These are phyloP conservation scores for Mythimna lalbum DNA, from an alignment of 2,888 invertebrate species.

Conservation along the genomic window DNA sequence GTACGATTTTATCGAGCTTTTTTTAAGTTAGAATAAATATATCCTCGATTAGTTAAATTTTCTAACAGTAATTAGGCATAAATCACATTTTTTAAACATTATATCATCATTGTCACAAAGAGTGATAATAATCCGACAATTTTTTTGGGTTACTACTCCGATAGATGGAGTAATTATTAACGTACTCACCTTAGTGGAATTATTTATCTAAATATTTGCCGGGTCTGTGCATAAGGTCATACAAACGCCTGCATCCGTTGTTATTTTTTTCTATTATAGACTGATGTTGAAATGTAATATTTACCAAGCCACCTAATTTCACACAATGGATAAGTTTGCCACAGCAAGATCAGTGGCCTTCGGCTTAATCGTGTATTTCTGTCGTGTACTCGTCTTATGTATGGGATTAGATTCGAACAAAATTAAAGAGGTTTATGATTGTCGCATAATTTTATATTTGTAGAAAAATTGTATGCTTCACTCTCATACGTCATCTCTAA, in stretches of 20 bases:
- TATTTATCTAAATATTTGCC: background rate
- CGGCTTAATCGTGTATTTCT: background rate
- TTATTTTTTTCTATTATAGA: background rate
- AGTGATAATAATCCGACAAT: too few relatives aligned
- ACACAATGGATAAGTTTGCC: slow-evolving; percentile 20
- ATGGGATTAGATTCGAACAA: slow-evolving; percentile 13
- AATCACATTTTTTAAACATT: too few relatives aligned
- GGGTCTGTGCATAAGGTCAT: background rate
- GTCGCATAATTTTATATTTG: slow-evolving; percentile 89
- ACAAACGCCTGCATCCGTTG: background rate
- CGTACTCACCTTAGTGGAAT: background rate
- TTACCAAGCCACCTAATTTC: slow-evolving; percentile 5
- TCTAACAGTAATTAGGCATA: too few relatives aligned
- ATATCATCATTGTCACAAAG: too few relatives aligned
- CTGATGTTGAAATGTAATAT: slow-evolving; percentile 1
- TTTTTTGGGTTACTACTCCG: background rate
- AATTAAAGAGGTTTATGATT: slow-evolving; percentile 72
- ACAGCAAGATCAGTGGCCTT: slow-evolving; percentile 2
- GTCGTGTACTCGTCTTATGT: background rate
- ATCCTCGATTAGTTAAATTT: too few relatives aligned
- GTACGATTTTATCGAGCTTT: background rate
- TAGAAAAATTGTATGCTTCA: slow-evolving; percentile 89
- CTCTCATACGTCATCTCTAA: slow-evolving; percentile 86
- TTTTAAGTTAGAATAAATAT: too few relatives aligned
- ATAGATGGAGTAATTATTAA: background rate